These are phyloP conservation scores for Zaprionus nigranus DNA, from an alignment of 1,140 invertebrate species.

Conservation along the genomic window DNA sequence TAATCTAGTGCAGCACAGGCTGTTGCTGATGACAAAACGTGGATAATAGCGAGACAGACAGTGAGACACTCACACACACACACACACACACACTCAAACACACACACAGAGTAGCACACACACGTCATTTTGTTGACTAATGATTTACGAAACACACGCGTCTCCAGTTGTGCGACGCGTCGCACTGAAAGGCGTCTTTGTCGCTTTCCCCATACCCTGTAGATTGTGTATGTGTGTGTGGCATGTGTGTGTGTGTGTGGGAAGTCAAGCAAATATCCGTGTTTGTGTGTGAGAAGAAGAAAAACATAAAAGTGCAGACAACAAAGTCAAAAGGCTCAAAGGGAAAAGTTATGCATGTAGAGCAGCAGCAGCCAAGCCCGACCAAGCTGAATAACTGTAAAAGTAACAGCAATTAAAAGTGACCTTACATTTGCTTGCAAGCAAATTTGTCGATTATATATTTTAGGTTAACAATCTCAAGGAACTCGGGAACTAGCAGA, in stretches of 20 bases:
- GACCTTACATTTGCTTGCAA: neutral
- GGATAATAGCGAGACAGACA: conserved; percentile 36
- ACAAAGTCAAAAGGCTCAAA: conserved; percentile 1
- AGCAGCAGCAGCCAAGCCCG: neutral
- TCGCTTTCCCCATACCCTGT: conserved; percentile 7
- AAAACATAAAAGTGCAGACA: conserved; percentile 5
- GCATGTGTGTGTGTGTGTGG: neutral
- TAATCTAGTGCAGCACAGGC: conserved; percentile 47
- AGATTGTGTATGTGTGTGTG: neutral
- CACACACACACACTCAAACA: conserved; percentile 1
- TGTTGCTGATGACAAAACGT: conserved; percentile 50
- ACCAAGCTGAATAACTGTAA: neutral
- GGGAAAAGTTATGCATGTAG: neutral
- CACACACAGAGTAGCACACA: conserved; percentile 17
- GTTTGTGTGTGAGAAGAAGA: neutral
- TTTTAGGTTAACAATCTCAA: neutral
- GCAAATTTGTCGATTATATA: neutral
- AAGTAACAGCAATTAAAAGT: conserved; percentile 8
- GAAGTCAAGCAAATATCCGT: conserved; percentile 2
- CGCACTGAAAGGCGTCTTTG: conserved; percentile 33
- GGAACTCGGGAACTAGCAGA: neutral
- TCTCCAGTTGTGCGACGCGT: conserved; percentile 48
- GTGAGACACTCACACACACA: conserved; percentile 6
- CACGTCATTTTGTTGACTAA: conserved; percentile 46
- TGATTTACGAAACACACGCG: conserved; percentile 51